Percentiles rank a stretch among this genome's conserved stretches.
phyloP scores from a whole-genome alignment of 2,888 invertebrate species.

The Dynastes grantii region DNA sequence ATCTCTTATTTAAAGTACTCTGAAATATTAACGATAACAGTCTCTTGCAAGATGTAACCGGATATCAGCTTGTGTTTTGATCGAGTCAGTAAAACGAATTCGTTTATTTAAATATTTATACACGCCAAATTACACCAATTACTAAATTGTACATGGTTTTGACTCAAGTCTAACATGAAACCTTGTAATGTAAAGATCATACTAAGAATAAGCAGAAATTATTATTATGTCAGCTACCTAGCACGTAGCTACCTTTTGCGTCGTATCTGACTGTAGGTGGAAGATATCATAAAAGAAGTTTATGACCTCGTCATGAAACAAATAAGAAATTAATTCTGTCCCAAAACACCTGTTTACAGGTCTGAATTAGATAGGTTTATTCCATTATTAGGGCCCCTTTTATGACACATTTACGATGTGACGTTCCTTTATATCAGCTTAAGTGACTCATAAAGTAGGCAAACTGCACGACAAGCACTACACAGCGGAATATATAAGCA shows the following conservation, averaged over 20 bases:
- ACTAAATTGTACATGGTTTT: neutral
- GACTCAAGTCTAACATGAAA: neutral
- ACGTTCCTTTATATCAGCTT: slow-evolving; percentile 42
- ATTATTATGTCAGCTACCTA: no score
- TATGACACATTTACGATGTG: slow-evolving; percentile 47
- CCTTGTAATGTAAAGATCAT: neutral
- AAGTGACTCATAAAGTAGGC: slow-evolving; percentile 37
- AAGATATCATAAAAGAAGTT: slow-evolving; percentile 3
- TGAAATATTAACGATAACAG: no score
- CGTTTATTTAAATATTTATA: neutral
- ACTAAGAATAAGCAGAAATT: neutral
- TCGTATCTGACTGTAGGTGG: slow-evolving; percentile 6
- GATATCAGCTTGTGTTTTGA: neutral
- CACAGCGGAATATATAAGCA: slow-evolving; percentile 34
- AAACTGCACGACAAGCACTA: slow-evolving; percentile 37
- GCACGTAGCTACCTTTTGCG: no score
- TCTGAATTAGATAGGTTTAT: slow-evolving; percentile 47
- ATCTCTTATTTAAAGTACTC: slow-evolving; percentile 3
- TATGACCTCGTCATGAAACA: slow-evolving; percentile 30
- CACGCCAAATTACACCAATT: no score
- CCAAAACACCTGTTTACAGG: slow-evolving; percentile 45
- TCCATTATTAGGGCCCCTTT: slow-evolving; percentile 42
- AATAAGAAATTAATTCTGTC: slow-evolving; percentile 44
- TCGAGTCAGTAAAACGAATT: neutral
- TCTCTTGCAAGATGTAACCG: neutral